Base-by-base conservation (phyloP, 2,888 invertebrate species). In the Synanthedon formicaeformis region DNA sequence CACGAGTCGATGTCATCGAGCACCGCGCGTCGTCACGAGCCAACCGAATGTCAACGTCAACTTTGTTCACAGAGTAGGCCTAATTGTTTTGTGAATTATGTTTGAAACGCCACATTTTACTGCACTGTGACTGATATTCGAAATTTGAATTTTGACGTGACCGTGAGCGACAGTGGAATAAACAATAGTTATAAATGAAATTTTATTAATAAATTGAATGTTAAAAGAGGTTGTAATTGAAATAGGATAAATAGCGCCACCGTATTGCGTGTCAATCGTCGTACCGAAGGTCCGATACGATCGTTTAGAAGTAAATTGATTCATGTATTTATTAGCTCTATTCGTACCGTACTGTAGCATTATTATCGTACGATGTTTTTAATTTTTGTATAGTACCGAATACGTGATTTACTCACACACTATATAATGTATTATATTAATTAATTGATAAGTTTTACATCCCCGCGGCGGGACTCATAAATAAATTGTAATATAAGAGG, bases 341-440 rank as follows among this genome's bases (percentile, higher is more conserved):
- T 81, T 34, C 34, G 34, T 34, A 34, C 34, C 73, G 78, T 83
- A 84, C 74, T 60, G 78, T 86, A 85, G 84, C 71, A 75, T 73
- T 79, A 81, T 69, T 81, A 79, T 34, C 34, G 34, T 83, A 81
- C 78, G 83, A 84, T 78, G 83, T 86, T 86, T 85, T 86, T 85
- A 85, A 83, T 86, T 86, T 87, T 86, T 86, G 85, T 87, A 87
- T 86, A 86, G 85, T 82, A 81, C 78, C 66, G 70, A 34, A 74
- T 64, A 69, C 68, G 81, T 71, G 81, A 67, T 58, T 60, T 62
- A 62, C 65, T 67, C 69, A 70, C 71, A 63, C 65, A 73, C 74
- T 76, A 34, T 34, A 34, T 34, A 72, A 73, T 84, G 83, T 84
- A 81, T 80, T 56, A 82, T 81, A 81, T 80, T 72, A 75, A 75